These are phyloP conservation scores for Choloepus didactylus DNA, from an alignment of 2,797 vertebrate genomes.

Conservation along the genomic window DNA sequence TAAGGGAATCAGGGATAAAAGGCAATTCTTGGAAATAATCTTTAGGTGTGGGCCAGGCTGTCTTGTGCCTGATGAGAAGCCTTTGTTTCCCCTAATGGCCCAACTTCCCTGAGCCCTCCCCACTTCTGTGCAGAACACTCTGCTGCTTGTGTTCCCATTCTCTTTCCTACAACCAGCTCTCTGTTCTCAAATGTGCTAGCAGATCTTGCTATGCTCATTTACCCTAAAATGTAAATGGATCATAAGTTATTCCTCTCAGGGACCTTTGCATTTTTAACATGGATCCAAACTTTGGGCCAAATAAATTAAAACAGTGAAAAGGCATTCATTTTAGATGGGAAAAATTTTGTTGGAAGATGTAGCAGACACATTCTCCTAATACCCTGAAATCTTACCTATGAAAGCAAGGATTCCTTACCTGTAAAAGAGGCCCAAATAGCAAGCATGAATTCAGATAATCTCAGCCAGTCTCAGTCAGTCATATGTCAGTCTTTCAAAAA, in stretches of 20 bases:
- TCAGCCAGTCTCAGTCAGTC: too few species aligned
- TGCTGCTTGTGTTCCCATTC: not conserved
- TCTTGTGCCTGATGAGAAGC: not conserved
- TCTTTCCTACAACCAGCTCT: too few species aligned
- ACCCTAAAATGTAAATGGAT: not conserved
- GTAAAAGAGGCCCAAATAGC: not conserved
- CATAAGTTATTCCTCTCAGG: not conserved
- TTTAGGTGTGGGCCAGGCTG: not conserved
- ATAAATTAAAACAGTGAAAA: slow-evolving; percentile 7
- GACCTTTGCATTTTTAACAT: not conserved
- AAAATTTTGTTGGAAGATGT: too few species aligned
- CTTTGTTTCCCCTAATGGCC: not conserved
- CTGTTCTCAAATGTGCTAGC: not conserved
- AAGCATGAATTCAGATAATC: not conserved
- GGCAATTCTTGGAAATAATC: not conserved
- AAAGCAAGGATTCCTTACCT: not conserved
- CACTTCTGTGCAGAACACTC: not conserved
- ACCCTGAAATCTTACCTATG: not conserved
- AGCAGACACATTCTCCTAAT: not conserved
- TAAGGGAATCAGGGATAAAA: not conserved
- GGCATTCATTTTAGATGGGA: not conserved
- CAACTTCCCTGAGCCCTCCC: too few species aligned
- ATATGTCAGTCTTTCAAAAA: not conserved
- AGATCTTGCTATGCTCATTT: not conserved
- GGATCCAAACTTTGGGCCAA: not conserved